Evolutionary conservation across 2,113 vertebrate species (phyloP).

Genomic region (Apus apus): DNA sequence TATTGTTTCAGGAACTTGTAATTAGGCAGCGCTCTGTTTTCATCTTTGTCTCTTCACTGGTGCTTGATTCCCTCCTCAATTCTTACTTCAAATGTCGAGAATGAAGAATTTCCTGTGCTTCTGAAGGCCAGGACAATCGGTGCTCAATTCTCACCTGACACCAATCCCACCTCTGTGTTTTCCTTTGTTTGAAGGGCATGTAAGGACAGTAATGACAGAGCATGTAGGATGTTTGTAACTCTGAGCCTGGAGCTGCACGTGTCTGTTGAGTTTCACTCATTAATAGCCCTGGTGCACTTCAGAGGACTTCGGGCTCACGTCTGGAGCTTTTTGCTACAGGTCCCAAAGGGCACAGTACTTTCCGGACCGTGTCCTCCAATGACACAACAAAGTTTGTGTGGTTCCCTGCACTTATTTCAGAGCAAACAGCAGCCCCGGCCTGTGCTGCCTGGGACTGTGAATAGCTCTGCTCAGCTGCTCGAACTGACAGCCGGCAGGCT

Average conservation of each 20-base stretch:
- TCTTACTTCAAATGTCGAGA: not conserved
- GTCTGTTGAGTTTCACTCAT: not conserved
- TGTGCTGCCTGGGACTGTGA: not conserved
- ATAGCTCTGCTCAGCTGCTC: not conserved
- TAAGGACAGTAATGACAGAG: not conserved
- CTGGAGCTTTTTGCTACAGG: not conserved
- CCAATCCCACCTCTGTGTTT: not conserved
- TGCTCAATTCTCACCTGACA: not conserved
- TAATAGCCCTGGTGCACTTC: not conserved
- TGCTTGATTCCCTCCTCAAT: not conserved
- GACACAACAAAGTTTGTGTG: not conserved
- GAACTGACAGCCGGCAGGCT: rapidly evolving
- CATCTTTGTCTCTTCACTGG: not conserved
- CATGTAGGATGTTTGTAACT: too few species aligned
- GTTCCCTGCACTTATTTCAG: not conserved
- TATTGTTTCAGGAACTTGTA: not conserved
- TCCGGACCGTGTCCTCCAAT: not conserved
- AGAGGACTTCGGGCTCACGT: not conserved
- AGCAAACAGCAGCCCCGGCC: not conserved
- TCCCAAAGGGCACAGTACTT: not conserved
- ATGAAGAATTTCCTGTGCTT: not conserved
- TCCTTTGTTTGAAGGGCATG: not conserved
- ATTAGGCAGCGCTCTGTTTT: not conserved
- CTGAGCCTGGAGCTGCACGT: not conserved
- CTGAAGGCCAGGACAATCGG: not conserved